A percentile compares a stretch with the other conserved stretches of the same genome.
phyloP scores from a whole-genome alignment of 1,140 invertebrate species.

The Papilio xuthus region DNA sequence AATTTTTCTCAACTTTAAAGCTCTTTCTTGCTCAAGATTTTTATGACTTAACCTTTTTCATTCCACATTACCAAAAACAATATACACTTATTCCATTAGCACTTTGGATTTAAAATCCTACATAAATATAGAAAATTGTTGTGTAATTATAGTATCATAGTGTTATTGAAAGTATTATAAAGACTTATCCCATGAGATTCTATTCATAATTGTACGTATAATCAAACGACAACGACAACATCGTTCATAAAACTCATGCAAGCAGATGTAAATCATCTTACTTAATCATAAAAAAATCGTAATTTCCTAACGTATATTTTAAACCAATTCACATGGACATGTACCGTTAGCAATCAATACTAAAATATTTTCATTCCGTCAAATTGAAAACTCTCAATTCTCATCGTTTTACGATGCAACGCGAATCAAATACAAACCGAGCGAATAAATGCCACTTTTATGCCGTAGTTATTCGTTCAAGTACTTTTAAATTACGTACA shows the following conservation, averaged over 20 bases:
- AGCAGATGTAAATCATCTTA: not conserved
- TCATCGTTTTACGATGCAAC: not conserved
- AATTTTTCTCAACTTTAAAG: not conserved
- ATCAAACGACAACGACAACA: no score
- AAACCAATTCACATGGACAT: not conserved
- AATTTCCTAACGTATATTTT: not conserved
- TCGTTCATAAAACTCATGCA: no score
- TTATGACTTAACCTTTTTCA: not conserved
- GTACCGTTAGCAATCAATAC: not conserved
- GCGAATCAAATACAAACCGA: not conserved
- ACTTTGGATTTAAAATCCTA: not conserved
- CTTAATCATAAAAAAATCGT: not conserved
- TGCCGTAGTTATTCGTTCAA: not conserved
- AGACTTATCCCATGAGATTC: no score
- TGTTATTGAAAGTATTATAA: not conserved
- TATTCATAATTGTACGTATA: no score
- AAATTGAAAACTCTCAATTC: not conserved
- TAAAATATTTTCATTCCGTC: not conserved
- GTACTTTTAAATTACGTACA: slow-evolving; percentile 3
- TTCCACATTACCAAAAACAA: not conserved
- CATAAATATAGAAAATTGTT: not conserved
- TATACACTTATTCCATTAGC: not conserved
- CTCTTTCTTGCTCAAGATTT: not conserved
- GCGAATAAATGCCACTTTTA: not conserved
- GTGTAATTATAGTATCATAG: not conserved